phyloP scores from a whole-genome alignment of 2,888 invertebrate genomes.

The Invenusta paracnida region DNA sequence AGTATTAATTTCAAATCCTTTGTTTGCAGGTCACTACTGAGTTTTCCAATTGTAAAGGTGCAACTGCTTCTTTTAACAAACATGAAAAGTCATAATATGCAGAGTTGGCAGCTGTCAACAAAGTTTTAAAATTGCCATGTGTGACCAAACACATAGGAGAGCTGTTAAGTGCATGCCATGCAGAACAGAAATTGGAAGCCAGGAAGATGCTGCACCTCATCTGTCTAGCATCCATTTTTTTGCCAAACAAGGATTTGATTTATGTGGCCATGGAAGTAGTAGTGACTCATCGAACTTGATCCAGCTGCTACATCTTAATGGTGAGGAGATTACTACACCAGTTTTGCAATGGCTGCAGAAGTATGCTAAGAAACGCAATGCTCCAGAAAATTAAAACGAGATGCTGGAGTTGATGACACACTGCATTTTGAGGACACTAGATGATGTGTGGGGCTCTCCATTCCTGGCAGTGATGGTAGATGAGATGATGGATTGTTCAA shows the following conservation, averaged over 20 bases:
- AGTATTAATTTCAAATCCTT: too few species aligned
- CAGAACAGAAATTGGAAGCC: background rate
- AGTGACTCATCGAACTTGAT: background rate
- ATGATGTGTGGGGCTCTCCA: background rate
- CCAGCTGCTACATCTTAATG: background rate
- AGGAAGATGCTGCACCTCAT: background rate
- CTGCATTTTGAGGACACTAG: background rate
- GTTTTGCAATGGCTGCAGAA: background rate
- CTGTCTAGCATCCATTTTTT: background rate
- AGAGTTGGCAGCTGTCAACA: background rate
- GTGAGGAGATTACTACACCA: background rate
- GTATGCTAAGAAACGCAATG: background rate
- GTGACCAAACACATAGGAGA: background rate
- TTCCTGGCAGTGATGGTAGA: background rate
- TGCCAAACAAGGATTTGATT: background rate
- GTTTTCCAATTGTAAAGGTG: background rate
- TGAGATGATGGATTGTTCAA: background rate
- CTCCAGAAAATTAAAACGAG: background rate
- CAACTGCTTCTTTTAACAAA: background rate
- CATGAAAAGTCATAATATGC: background rate
- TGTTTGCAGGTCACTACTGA: background rate
- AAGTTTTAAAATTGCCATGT: background rate
- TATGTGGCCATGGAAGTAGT: background rate
- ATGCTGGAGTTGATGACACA: background rate
- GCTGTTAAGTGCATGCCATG: background rate